phyloP scores from a whole-genome alignment of 2,113 vertebrate species.

The Elachura formosa region DNA sequence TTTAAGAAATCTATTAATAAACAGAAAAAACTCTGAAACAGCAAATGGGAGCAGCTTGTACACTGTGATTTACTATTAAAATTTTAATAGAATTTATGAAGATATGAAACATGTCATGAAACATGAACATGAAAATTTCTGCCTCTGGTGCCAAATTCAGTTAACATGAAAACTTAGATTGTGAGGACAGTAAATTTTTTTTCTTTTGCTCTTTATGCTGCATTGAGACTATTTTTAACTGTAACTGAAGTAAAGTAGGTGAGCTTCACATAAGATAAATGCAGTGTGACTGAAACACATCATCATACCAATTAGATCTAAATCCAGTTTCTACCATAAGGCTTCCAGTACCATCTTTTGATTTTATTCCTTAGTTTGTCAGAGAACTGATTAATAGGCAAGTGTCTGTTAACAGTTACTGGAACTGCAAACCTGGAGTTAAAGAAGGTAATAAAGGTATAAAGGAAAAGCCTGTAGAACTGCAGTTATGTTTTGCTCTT shows the following conservation, averaged over 20 bases:
- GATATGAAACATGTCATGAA: too few relatives aligned
- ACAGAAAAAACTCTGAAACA: neutral
- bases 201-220: neutral
- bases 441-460: neutral
- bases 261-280: neutral
- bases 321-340: neutral
- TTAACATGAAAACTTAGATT: neutral
- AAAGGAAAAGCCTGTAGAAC: slow-evolving; percentile 31
- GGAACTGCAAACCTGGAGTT: neutral
- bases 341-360: neutral
- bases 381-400: neutral
- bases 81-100: too few relatives aligned
- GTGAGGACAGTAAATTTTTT: neutral
- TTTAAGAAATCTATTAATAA: neutral
- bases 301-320: neutral
- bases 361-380: neutral
- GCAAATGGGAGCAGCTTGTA: neutral
- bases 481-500: slow-evolving; percentile 13
- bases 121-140: neutral
- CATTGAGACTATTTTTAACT: neutral
- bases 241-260: neutral
- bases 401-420: neutral
- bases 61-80: too few relatives aligned
- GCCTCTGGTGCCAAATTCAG: neutral
- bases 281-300: neutral